Conservation (phyloP, 2,797 vertebrate genomes). For the Pangasius sanitwongsei region DNA sequence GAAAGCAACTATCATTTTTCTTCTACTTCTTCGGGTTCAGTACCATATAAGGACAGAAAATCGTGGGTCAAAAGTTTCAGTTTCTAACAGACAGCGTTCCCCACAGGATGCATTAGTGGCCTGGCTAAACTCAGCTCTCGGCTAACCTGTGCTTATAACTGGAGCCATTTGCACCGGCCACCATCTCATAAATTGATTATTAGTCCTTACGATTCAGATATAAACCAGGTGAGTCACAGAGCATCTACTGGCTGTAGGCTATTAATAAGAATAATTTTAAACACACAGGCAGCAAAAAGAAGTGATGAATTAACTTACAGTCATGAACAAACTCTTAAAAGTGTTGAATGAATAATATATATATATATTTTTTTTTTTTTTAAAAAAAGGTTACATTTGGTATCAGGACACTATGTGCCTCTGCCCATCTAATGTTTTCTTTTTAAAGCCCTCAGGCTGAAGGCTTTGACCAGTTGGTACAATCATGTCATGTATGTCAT, state of each 20-base stretch:
- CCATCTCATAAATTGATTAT: slow-evolving; percentile 36
- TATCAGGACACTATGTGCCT: neutral
- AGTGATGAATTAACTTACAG: neutral
- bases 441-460: neutral
- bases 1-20: slow-evolving; percentile 6
- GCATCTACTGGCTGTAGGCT: neutral
- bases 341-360: neutral
- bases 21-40: neutral
- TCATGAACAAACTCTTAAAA: neutral
- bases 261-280: neutral
- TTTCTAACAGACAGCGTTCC: slow-evolving; percentile 6
- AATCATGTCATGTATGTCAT: neutral
- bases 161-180: slow-evolving; percentile 15
- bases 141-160: slow-evolving; percentile 23
- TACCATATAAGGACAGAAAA: slow-evolving; percentile 21
- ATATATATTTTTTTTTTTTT: no score
- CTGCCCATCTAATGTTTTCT: neutral
- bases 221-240: slow-evolving; percentile 10
- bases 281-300: neutral
- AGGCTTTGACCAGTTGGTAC: neutral
- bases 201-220: slow-evolving; percentile 23
- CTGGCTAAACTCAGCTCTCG: slow-evolving; percentile 11
- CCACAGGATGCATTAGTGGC: slow-evolving; percentile 24
- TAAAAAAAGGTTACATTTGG: no score
- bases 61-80: slow-evolving; percentile 13